Conservation (phyloP, 1,140 invertebrate genomes). For the Neodiprion pinetum region DNA sequence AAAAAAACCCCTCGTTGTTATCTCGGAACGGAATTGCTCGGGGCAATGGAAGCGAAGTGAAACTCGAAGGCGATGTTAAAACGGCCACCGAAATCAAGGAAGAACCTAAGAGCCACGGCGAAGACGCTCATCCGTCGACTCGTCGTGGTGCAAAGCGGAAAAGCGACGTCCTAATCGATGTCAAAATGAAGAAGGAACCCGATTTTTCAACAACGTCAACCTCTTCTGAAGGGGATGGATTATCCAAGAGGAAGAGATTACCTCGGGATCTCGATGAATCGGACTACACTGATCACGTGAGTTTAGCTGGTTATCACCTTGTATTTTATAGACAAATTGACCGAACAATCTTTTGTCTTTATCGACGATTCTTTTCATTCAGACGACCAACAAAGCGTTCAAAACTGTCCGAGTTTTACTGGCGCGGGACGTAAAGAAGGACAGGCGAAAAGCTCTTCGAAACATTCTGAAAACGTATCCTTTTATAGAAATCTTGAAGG, state of each 20-base stretch:
- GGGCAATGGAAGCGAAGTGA: neutral
- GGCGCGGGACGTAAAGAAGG: conserved; percentile 29
- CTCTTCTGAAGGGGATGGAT: neutral
- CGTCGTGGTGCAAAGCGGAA: neutral
- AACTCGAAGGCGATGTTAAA: neutral
- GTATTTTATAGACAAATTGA: neutral
- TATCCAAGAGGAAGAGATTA: neutral
- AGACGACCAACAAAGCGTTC: conserved; percentile 40
- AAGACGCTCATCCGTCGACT: neutral
- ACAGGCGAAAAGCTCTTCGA: conserved; percentile 23
- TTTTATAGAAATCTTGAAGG: conserved; percentile 31
- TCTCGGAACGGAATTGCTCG: neutral
- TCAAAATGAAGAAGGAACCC: neutral
- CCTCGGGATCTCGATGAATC: neutral
- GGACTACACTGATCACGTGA: neutral
- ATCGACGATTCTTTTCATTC: conserved; percentile 23
- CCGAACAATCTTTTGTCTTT: neutral
- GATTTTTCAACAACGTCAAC: neutral
- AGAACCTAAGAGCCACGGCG: neutral
- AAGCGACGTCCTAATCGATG: neutral
- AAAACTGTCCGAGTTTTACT: conserved; percentile 32
- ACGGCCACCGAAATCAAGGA: neutral
- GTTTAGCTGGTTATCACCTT: neutral
- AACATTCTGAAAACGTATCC: conserved; percentile 54
- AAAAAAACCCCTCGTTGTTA: neutral